Evolutionary conservation across 2,888 invertebrate species (phyloP).

Genomic region (Alitta virens): DNA sequence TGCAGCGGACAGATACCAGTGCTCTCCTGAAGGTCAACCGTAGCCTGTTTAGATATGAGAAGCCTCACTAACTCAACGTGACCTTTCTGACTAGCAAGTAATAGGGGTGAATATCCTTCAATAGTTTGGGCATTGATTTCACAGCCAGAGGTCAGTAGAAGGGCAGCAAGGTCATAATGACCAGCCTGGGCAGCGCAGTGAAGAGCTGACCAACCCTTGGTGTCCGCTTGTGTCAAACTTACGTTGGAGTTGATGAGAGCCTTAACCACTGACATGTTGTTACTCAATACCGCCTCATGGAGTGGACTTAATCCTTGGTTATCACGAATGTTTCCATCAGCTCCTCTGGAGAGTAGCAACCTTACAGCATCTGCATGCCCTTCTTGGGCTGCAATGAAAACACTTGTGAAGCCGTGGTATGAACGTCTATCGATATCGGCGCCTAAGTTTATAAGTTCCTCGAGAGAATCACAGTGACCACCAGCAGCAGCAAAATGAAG

Average conservation of each 20-base stretch:
- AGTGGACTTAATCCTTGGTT: constrained; percentile 31
- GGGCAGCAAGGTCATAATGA: constrained; percentile 2
- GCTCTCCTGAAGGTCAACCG: constrained; percentile 21
- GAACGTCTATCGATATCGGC: constrained; percentile 28
- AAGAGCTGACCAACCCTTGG: constrained; percentile 30
- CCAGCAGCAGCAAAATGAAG: constrained; percentile 32
- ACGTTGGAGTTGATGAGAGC: constrained; percentile 19
- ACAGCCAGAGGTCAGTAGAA: constrained; percentile 25
- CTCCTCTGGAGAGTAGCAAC: constrained; percentile 18
- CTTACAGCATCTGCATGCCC: constrained; percentile 22
- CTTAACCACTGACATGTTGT: constrained; percentile 18
- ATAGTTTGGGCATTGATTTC: constrained; percentile 30
- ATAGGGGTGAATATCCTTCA: constrained; percentile 27
- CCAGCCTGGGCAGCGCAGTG: constrained; percentile 30
- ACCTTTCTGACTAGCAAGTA: constrained; percentile 27
- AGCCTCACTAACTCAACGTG: background rate
- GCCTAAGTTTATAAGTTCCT: constrained; percentile 22
- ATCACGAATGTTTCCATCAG: constrained; percentile 28
- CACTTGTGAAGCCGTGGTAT: constrained; percentile 31
- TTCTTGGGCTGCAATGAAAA: constrained; percentile 27
- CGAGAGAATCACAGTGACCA: constrained; percentile 26
- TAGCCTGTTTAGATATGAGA: constrained; percentile 10
- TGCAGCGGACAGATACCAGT: constrained; percentile 33
- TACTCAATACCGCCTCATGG: constrained; percentile 26
- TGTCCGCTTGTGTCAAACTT: constrained; percentile 21